Conservation (phyloP, 2,113 vertebrate species). For the Apeltes quadracus region DNA sequence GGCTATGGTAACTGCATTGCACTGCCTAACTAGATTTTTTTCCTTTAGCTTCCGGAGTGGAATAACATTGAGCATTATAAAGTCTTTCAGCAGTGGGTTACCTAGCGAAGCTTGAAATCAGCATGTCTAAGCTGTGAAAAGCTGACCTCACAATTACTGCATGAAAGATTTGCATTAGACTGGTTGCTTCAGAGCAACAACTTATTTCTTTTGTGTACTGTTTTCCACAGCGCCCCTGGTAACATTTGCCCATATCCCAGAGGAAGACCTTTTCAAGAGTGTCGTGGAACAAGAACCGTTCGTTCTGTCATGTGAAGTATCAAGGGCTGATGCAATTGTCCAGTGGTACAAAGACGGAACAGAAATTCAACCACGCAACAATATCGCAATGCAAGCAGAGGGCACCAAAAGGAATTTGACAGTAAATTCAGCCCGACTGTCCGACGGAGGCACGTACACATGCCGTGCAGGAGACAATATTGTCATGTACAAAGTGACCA, state of each 20-base stretch:
- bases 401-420: slow-evolving; percentile 64
- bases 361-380: slow-evolving; percentile 67
- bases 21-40: slow-evolving; percentile 55
- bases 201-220: slow-evolving; percentile 13
- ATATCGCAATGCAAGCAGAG: slow-evolving; percentile 64
- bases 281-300: slow-evolving; percentile 78
- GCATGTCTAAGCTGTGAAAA: slow-evolving; percentile 69
- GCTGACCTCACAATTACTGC: slow-evolving; percentile 28
- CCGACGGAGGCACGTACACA: slow-evolving; percentile 79
- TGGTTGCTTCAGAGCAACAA: background rate
- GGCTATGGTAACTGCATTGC: slow-evolving; percentile 38
- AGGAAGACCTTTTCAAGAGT: slow-evolving; percentile 80
- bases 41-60: slow-evolving; percentile 57
- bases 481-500: slow-evolving; percentile 81
- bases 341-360: slow-evolving; percentile 83
- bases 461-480: slow-evolving; percentile 79
- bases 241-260: slow-evolving; percentile 77
- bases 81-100: slow-evolving; percentile 22
- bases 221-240: slow-evolving; percentile 75
- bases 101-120: slow-evolving; percentile 54
- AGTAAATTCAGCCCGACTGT: slow-evolving; percentile 68
- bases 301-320: slow-evolving; percentile 78
- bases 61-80: slow-evolving; percentile 51
- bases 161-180: background rate
- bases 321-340: slow-evolving; percentile 67